These are phyloP conservation scores for Cacatua alba DNA, from an alignment of 2,113 vertebrate species.

Conservation along the genomic window DNA sequence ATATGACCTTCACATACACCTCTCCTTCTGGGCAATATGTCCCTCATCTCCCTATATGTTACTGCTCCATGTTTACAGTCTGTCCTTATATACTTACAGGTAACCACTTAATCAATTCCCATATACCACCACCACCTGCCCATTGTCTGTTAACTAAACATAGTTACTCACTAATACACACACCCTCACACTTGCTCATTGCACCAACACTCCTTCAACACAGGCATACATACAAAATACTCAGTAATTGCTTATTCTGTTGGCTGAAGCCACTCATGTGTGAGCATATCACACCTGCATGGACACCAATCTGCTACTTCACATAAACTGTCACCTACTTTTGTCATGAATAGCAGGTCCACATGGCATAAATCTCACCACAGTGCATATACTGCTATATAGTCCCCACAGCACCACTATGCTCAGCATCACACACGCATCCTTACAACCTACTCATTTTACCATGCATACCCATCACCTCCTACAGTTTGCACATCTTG, in stretches of 20 bases:
- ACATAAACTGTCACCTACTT: background rate
- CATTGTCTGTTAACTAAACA: background rate
- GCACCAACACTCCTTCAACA: background rate
- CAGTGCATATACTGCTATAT: background rate
- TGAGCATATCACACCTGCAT: background rate
- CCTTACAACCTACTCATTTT: background rate
- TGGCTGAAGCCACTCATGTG: background rate
- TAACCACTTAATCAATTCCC: background rate
- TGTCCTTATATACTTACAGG: background rate
- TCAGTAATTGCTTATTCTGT: background rate
- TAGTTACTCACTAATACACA: background rate
- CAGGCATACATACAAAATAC: background rate
- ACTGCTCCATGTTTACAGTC: background rate
- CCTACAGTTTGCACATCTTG: conserved; percentile 19
- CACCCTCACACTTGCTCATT: background rate
- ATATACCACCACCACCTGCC: background rate
- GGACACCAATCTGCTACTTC: background rate
- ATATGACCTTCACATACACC: background rate
- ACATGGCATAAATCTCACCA: background rate
- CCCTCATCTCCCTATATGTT: background rate
- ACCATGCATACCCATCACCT: conserved; percentile 24
- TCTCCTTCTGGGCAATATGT: background rate
- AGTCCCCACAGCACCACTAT: background rate
- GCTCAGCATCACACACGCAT: background rate
- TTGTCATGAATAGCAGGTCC: background rate